Evolutionary conservation across 2,888 invertebrate species (phyloP), one percentile per base, ranked within the genome.

Genomic region (Chorisops tibialis): DNA sequence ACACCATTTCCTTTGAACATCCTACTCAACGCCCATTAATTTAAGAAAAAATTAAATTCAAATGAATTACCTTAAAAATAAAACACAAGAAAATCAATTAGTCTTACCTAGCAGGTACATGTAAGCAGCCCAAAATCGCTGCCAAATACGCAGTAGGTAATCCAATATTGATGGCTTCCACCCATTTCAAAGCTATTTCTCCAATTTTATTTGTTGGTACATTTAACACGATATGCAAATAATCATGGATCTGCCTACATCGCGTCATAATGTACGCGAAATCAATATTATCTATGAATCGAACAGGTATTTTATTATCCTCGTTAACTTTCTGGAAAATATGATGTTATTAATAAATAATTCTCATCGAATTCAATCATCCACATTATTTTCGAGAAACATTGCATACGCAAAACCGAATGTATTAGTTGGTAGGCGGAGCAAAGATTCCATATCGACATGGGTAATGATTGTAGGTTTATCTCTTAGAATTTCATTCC

Each of bases 201-300:
- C 85, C 85, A 38, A 93, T 79, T 89, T 92, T 91, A 68, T 89
- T 89, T 14, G 92, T 93, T 49, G 89, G 92, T 91, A 95, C 93
- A 68, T 87, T 86, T 49, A 96, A 82, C 19, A 89, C 79, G 0
- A 93, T 87, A 78, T 96, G 96, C 63, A 91, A 85, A 68, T 96
- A 83, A 79, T 96, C 96, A 76, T 96, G 96, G 1, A 89, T 87
- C 81, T 96, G 95, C 69, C 96, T 83, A 72, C 96, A 96, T 58
- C 96, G 81, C 79, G 93, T 91, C 87, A 96, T 92, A 56, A 96
- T 90, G 79, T 94, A 96, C 6, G 94, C 92, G 67, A 93, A 77
- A 64, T 94, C 88, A 11, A 86, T 80, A 74, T 96, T 90, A 68
- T 91, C 86, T 43, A 96, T 85, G 78, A 94, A 96, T 71, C 89